These are phyloP conservation scores for Drosophila pseudoobscura DNA, from an alignment of 1,140 invertebrate species.

Conservation along the genomic window DNA sequence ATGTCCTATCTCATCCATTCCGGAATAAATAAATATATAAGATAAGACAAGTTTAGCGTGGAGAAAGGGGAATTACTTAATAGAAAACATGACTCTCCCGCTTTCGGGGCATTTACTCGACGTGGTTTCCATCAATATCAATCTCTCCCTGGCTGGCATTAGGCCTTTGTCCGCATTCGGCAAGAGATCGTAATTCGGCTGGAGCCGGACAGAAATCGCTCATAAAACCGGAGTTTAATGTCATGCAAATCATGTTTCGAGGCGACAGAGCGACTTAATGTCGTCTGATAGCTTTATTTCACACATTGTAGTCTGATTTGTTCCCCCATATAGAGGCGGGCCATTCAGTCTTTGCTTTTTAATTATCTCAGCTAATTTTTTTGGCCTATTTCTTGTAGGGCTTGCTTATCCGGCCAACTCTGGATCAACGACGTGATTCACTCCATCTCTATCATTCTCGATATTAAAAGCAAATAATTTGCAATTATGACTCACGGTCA, in stretches of 20 bases:
- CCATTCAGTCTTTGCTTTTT: conserved; percentile 33
- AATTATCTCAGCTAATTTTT: conserved; percentile 50
- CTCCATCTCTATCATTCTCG: neutral
- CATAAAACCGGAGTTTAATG: conserved; percentile 74
- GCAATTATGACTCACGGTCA: conserved; percentile 16
- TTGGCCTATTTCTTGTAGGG: conserved; percentile 38
- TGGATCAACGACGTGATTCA: conserved; percentile 19
- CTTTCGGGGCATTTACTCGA: conserved; percentile 25
- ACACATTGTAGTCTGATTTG: conserved; percentile 29
- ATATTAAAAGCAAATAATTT: conserved; percentile 8
- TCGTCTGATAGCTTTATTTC: conserved; percentile 74
- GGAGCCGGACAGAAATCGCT: conserved; percentile 65
- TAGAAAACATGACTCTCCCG: neutral
- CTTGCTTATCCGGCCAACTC: neutral
- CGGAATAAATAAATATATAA: neutral
- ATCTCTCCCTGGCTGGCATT: conserved; percentile 22
- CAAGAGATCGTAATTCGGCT: conserved; percentile 47
- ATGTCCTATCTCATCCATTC: too few species aligned
- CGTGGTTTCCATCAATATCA: conserved; percentile 24
- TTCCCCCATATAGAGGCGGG: conserved; percentile 13
- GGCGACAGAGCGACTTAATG: conserved; percentile 72
- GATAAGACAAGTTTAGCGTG: neutral
- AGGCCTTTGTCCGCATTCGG: conserved; percentile 19
- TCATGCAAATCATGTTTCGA: conserved; percentile 59
- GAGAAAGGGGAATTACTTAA: conserved; percentile 12